Percentiles rank a stretch among this genome's conserved stretches.
Evolutionary conservation across 2,888 invertebrate species (phyloP).

Genomic region (Barypeithes pellucidus): DNA sequence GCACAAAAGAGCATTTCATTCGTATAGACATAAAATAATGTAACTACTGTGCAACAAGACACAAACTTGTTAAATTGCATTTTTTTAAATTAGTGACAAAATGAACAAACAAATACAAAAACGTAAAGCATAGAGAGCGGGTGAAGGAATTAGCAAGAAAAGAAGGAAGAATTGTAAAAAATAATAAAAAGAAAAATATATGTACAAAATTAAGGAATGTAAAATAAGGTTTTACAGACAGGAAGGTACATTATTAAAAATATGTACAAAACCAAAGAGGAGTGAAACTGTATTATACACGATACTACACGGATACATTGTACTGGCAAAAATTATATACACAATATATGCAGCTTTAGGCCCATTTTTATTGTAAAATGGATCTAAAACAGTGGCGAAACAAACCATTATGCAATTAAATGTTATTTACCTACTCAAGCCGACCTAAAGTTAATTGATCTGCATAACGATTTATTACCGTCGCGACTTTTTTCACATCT

Average conservation of each 20-base stretch:
- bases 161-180: constrained; percentile 34
- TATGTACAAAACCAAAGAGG: constrained; percentile 56
- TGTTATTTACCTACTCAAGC: not conserved
- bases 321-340: constrained; percentile 65
- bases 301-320: constrained; percentile 45
- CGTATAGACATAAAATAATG: not conserved
- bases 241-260: constrained; percentile 35
- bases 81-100: constrained; percentile 16
- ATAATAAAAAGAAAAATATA: constrained; percentile 41
- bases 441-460: not conserved
- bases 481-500: no score
- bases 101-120: constrained; percentile 20
- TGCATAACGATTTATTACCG: not conserved
- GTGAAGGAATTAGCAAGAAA: constrained; percentile 49
- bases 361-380: constrained; percentile 5
- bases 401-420: constrained; percentile 5
- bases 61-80: constrained; percentile 26
- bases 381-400: not conserved
- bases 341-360: constrained; percentile 65
- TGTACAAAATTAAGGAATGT: constrained; percentile 10
- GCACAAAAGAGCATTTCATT: constrained; percentile 38
- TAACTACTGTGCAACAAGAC: constrained; percentile 33
- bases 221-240: not conserved
- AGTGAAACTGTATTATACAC: constrained; percentile 41
- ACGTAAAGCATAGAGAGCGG: constrained; percentile 40